A percentile compares a stretch with the other conserved stretches of the same genome.
phyloP scores from a whole-genome alignment of 2,797 vertebrate genomes.

The Mus minutoides region DNA sequence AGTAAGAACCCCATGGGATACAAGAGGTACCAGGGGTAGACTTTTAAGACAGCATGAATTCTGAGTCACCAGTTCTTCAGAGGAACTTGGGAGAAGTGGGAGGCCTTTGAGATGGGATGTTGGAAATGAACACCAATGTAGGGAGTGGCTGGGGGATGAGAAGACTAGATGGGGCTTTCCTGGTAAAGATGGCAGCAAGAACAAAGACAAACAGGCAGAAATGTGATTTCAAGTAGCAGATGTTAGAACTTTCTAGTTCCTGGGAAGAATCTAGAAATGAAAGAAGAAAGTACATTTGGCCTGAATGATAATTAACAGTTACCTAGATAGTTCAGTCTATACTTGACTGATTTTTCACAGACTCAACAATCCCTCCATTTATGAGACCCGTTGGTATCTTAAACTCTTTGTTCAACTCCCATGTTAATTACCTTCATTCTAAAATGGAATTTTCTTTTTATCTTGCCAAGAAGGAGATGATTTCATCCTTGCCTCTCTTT shows the following conservation, averaged over 20 bases:
- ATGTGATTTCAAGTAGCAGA: neutral
- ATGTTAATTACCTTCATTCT: constrained; percentile 46
- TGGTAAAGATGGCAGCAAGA: neutral
- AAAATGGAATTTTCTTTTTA: constrained; percentile 59
- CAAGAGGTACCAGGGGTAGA: neutral
- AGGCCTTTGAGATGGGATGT: neutral
- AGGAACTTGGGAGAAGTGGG: neutral
- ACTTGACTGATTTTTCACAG: constrained; percentile 39
- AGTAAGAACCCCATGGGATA: neutral
- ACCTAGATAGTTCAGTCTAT: neutral
- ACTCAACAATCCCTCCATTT: neutral
- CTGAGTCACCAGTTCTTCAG: neutral
- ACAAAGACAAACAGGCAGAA: neutral
- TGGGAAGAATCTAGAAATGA: constrained; percentile 54
- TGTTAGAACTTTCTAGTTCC: constrained; percentile 15
- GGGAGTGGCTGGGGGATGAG: neutral
- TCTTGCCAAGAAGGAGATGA: constrained; percentile 58
- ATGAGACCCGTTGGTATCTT: constrained; percentile 27
- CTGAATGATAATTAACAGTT: constrained; percentile 57
- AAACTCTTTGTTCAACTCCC: constrained; percentile 16
- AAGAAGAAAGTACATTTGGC: neutral
- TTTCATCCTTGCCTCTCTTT: constrained; percentile 62
- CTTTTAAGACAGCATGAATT: neutral
- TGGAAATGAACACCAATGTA: neutral
- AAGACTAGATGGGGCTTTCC: neutral